These are phyloP conservation scores for Galbula dea DNA, from an alignment of 2,113 vertebrate species.

Conservation along the genomic window DNA sequence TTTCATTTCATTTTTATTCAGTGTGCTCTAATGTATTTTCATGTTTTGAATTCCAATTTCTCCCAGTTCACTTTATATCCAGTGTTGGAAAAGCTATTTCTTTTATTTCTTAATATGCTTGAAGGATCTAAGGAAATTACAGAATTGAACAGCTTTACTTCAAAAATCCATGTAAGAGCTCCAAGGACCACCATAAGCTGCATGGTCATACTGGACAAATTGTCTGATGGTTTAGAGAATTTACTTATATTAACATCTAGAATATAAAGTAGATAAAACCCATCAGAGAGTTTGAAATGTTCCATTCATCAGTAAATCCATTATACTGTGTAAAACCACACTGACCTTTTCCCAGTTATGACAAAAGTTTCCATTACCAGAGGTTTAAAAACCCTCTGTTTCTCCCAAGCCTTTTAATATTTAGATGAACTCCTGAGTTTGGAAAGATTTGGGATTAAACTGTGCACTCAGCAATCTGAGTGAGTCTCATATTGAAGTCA, in stretches of 20 bases:
- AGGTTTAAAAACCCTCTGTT: conserved; percentile 33
- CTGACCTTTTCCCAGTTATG: background rate
- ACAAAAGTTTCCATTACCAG: conserved; percentile 54
- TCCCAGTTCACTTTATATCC: background rate
- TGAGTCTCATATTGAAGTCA: background rate
- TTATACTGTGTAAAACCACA: conserved; percentile 29
- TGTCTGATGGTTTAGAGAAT: conserved; percentile 49
- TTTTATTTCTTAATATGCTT: conserved; percentile 46
- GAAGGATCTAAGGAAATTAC: conserved; percentile 50
- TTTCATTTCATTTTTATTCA: conserved; percentile 52
- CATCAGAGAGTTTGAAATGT: conserved; percentile 28
- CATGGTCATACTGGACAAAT: conserved; percentile 23
- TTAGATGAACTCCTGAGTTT: conserved; percentile 31
- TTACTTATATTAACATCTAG: conserved; percentile 61
- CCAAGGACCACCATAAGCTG: conserved; percentile 21
- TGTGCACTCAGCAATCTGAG: background rate
- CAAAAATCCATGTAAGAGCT: conserved; percentile 43
- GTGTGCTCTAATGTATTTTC: conserved; percentile 38
- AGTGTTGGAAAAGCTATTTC: conserved; percentile 13
- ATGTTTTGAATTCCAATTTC: conserved; percentile 54
- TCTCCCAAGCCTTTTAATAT: conserved; percentile 40
- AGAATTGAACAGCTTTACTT: conserved; percentile 60
- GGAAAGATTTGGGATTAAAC: conserved; percentile 18
- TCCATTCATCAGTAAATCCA: conserved; percentile 52
- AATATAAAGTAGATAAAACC: conserved; percentile 61